Percentiles rank a stretch among this genome's conserved stretches.
phyloP scores from a whole-genome alignment of 2,113 vertebrate species.

The Pedetes capensis region DNA sequence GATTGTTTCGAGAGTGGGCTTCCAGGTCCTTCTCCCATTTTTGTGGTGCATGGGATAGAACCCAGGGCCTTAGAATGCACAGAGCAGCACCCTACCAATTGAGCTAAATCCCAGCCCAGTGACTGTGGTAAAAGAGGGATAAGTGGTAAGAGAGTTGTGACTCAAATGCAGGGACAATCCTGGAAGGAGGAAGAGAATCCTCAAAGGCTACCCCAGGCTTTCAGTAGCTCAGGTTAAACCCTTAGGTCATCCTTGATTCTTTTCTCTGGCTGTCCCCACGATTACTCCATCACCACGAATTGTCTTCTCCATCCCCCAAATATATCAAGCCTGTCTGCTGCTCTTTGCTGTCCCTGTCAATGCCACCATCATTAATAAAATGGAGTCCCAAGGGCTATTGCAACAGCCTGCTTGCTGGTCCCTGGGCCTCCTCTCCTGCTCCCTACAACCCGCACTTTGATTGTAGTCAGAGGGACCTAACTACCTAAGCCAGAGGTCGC shows the following conservation, averaged over 20 bases:
- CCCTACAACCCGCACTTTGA: background rate
- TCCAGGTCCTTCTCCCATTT: no score
- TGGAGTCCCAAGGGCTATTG: background rate
- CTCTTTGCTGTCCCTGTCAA: background rate
- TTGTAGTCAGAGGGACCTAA: background rate
- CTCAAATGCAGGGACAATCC: no score
- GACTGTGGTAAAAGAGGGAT: fast-evolving
- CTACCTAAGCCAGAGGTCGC: background rate
- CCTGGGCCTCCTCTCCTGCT: background rate
- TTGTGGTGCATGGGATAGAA: no score
- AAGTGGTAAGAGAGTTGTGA: fast-evolving
- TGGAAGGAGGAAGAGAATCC: background rate
- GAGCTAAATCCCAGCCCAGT: no score
- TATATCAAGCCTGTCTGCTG: background rate
- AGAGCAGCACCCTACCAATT: no score
- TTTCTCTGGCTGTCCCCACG: background rate
- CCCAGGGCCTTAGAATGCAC: no score
- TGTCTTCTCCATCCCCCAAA: background rate
- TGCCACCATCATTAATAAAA: background rate
- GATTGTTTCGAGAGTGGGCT: no score
- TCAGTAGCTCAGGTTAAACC: background rate
- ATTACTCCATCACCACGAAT: background rate
- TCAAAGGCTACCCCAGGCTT: background rate
- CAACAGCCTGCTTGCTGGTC: background rate
- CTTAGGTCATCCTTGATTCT: background rate